Evolutionary conservation across 2,797 vertebrate genomes (phyloP), one percentile per base, ranked within the genome.

Genomic region (Sphaeramia orbicularis): DNA sequence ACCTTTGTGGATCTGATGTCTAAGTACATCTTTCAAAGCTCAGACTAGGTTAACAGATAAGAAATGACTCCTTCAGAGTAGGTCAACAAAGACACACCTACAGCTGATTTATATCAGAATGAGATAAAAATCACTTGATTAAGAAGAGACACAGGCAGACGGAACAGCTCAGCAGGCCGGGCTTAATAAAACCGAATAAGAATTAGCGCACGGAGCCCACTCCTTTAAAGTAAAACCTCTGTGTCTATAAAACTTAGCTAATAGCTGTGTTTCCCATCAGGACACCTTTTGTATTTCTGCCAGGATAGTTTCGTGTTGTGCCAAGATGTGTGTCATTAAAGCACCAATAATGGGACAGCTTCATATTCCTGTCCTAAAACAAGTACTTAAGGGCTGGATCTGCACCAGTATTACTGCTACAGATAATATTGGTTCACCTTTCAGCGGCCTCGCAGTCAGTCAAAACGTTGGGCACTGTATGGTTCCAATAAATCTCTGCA

Each of bases 321-420:
- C 72, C 81, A 85, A 76, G 30, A 76, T 56, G 38, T 71, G 48
- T 24, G 56, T 43, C 65, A 59, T 76, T 76, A 67, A 76, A 67
- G 50, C 43, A 54, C 62, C 45, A 50, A 19, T 66, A 55, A 60
- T 47, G 48, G 30, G 60, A 50, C 44, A 43, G 54, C 24, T 71
- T 53, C 50, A 70, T 59, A 63, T 57, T 56, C 12, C 45, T 11
- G 16, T 45, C 14, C 32, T 66, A 44, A 69, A 49, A 72, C 8
- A 41, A 64, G 50, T 10, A 36, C 30, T 35, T 37, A 45, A 36
- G 30, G 9, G 50, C 18, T 51, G 48, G 12, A 68, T 12, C 11
- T 38, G 45, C 10, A 14, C 30, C 27, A 53, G 27, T 14, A 21
- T 1, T 4, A 8, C 21, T 57, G 51, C 18, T 42, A 9, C 10